Conservation (phyloP, 2,888 invertebrate genomes). For the Andrena chrysosceles region DNA sequence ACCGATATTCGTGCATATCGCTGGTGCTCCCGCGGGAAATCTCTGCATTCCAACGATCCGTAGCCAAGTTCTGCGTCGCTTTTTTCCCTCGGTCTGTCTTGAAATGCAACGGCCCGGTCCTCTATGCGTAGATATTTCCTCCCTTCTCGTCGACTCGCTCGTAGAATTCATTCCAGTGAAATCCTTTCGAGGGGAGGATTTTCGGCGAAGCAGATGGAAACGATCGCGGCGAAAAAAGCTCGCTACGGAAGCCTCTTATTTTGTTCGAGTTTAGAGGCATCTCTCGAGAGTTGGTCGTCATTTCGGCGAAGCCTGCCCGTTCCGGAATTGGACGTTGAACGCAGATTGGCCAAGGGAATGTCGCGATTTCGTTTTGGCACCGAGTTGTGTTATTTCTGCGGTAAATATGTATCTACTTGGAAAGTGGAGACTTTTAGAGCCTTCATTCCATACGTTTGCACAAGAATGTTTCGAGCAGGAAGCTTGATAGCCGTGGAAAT, state of each 20-base stretch:
- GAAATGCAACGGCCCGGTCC: not conserved
- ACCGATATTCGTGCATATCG: slow-evolving; percentile 62
- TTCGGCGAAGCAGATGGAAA: slow-evolving; percentile 35
- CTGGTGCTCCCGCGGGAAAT: slow-evolving; percentile 58
- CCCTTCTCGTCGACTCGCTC: slow-evolving; percentile 14
- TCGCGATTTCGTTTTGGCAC: not conserved
- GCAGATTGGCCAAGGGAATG: slow-evolving; percentile 2
- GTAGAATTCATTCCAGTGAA: slow-evolving; percentile 50
- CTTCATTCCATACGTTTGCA: not conserved
- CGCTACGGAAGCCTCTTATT: slow-evolving; percentile 31
- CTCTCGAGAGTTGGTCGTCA: slow-evolving; percentile 7
- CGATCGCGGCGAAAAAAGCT: slow-evolving; percentile 17
- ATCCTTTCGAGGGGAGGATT: slow-evolving; percentile 44
- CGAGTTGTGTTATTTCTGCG: not conserved
- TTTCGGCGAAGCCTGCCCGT: slow-evolving; percentile 6
- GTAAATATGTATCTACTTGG: too few species aligned
- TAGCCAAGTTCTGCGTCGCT: slow-evolving; percentile 44
- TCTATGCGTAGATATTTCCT: not conserved
- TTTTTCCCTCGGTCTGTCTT: slow-evolving; percentile 16
- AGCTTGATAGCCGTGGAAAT: too few species aligned
- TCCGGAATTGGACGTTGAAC: not conserved
- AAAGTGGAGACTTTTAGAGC: not conserved
- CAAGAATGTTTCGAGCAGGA: too few species aligned
- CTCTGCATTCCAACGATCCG: slow-evolving; percentile 52
- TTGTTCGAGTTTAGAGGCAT: slow-evolving; percentile 22